A percentile compares a stretch with the other conserved stretches of the same genome.
phyloP scores from a whole-genome alignment of 2,797 vertebrate genomes.

The Varecia variegata region DNA sequence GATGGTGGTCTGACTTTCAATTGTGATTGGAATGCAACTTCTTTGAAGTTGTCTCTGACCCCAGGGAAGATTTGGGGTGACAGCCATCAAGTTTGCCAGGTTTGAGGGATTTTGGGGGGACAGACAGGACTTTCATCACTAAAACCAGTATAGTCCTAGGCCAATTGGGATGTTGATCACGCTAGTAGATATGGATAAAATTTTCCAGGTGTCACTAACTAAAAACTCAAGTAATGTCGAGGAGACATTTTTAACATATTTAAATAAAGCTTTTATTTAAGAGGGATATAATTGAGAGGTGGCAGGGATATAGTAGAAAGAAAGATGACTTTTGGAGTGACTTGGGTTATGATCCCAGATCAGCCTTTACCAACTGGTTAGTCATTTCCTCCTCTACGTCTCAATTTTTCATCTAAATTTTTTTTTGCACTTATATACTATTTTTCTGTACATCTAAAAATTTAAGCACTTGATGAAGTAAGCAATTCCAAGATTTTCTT shows the following conservation, averaged over 20 bases:
- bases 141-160: not conserved
- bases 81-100: not conserved
- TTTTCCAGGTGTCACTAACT: not conserved
- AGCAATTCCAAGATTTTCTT: not conserved
- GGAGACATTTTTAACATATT: not conserved
- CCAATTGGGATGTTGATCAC: not conserved
- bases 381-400: not conserved
- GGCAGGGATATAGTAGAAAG: not conserved
- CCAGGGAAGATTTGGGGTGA: not conserved
- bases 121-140: not conserved
- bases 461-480: not conserved
- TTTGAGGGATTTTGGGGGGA: not conserved
- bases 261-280: not conserved
- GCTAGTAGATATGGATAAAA: too few species aligned
- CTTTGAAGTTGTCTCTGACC: not conserved
- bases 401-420: not conserved
- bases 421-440: not conserved
- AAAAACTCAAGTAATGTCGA: not conserved
- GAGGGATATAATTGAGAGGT: too few species aligned
- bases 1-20: not conserved
- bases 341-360: not conserved
- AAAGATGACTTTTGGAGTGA: not conserved
- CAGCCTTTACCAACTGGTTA: not conserved
- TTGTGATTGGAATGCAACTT: not conserved
- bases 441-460: not conserved